Percentiles rank a stretch among this genome's conserved stretches.
Conservation (phyloP, 2,888 invertebrate genomes). For the Deladenus siricidicola region DNA sequence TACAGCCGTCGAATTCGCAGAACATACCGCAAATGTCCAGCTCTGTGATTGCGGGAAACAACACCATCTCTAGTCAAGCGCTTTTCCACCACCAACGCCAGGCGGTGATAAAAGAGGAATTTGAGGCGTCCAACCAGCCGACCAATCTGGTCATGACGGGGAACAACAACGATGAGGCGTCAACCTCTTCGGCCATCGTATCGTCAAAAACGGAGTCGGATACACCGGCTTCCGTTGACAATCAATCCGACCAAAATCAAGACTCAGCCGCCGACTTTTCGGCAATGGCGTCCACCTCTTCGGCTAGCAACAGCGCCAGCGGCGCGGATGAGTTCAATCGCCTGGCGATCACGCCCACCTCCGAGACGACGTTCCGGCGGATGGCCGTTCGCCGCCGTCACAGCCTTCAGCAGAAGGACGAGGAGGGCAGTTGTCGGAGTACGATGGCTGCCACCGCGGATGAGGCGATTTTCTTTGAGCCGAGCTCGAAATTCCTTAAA, state of each 20-base stretch:
- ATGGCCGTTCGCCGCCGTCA: conserved; percentile 19
- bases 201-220: not conserved
- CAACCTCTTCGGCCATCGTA: too few relatives aligned
- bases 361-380: conserved; percentile 6
- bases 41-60: too few relatives aligned
- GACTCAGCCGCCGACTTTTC: too few relatives aligned
- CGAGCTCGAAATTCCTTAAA: conserved; percentile 45
- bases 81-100: not conserved
- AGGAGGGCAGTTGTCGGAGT: conserved; percentile 43
- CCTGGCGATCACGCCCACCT: not conserved
- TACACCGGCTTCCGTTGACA: not conserved
- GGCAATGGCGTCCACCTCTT: conserved; percentile 2
- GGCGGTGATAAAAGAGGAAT: not conserved
- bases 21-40: not conserved
- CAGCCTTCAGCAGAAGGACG: conserved; percentile 33
- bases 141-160: not conserved
- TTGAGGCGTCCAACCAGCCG: not conserved
- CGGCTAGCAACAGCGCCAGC: conserved; percentile 1
- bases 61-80: too few relatives aligned
- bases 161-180: not conserved
- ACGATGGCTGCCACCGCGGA: conserved; percentile 50
- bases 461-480: conserved; percentile 35
- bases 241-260: too few relatives aligned
- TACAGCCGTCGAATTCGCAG: not conserved
- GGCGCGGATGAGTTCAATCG: not conserved